These are phyloP conservation scores for Caenorhabditis sp. DNA, from an alignment of 2,888 invertebrate species.

Conservation along the genomic window DNA sequence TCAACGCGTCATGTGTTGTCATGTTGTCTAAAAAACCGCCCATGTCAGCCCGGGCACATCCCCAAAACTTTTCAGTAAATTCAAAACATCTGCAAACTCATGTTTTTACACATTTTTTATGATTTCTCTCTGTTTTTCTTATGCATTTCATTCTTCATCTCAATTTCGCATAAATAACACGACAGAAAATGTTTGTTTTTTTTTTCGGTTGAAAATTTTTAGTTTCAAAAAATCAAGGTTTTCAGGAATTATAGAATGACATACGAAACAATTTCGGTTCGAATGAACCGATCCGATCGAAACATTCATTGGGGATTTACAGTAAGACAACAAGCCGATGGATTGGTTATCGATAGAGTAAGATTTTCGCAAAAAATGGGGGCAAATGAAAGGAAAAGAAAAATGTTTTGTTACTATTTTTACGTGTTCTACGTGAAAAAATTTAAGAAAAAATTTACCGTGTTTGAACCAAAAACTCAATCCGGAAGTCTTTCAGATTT, in stretches of 20 bases:
- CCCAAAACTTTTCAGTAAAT: neutral
- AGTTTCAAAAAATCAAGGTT: neutral
- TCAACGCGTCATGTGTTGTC: neutral
- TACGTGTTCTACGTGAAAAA: too few relatives aligned
- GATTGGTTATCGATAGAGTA: conserved; percentile 43
- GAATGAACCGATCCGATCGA: conserved; percentile 62
- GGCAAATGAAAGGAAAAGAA: neutral
- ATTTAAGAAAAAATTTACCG: too few relatives aligned
- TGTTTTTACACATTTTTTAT: conserved; percentile 14
- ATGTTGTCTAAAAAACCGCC: neutral
- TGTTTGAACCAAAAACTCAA: too few relatives aligned
- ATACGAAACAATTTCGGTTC: conserved; percentile 63
- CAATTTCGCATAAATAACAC: conserved; percentile 10
- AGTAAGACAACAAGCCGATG: conserved; percentile 50
- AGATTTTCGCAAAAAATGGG: neutral
- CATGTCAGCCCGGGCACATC: neutral
- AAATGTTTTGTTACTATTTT: neutral
- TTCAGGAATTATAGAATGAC: conserved; percentile 52
- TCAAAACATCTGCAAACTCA: neutral
- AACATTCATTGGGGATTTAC: conserved; percentile 63
- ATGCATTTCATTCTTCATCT: conserved; percentile 10
- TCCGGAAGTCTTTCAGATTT: too few relatives aligned
- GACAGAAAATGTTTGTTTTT: conserved; percentile 1
- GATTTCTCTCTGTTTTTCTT: conserved; percentile 3
- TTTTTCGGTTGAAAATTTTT: neutral